Evolutionary conservation across 2,797 vertebrate species (phyloP), one percentile per base, ranked within the genome.

Genomic region (Euphonia xanthogaster): DNA sequence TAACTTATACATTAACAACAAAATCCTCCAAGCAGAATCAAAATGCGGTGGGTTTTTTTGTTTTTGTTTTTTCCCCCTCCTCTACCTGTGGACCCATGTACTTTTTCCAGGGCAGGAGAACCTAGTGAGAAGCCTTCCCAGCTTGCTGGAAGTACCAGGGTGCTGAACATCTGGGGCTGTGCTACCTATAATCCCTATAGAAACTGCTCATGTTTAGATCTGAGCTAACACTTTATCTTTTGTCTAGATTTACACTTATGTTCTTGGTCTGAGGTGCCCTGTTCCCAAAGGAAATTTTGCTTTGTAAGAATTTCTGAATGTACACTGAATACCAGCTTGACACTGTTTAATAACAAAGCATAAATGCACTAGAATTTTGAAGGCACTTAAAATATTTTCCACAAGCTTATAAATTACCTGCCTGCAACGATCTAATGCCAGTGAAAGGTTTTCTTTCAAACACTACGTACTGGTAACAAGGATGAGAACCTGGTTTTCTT

Each of bases 1-100:
- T 96, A 95, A 87, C 58, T 89, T 78, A 58, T 81, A 78, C 76
- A 95, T 88, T 94, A 95, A 87, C 73, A 90, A 72, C 70, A 88
- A 95, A 94, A 91, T 44, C 40, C n/a, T 91, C 20, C 50, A 87
- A 83, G 74, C 11, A 84, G 45, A 84, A 80, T 76, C 57, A 85
- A 95, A 91, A 90, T 50, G 12, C 5, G 2, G 9, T 23, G 14
- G 42, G n/a, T n/a, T 19, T 42, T 44, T 44, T 21, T 44, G 20
- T 6, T 17, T 28, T 27, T 5, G 10, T 31, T 23, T 50, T 23
- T 35, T 14, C 14, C 27, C 14, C 51, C 50, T 67, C n/a, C n/a
- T n/a, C n/a, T 89, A 51, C 30, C 37, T 71, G 23, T 55, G 37
- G 47, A 77, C 33, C 14, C 50, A 39, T 13, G 5, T 39, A 55